Evolutionary conservation across 2,888 invertebrate species (phyloP).

Genomic region (Scaptomyza polygonia): DNA sequence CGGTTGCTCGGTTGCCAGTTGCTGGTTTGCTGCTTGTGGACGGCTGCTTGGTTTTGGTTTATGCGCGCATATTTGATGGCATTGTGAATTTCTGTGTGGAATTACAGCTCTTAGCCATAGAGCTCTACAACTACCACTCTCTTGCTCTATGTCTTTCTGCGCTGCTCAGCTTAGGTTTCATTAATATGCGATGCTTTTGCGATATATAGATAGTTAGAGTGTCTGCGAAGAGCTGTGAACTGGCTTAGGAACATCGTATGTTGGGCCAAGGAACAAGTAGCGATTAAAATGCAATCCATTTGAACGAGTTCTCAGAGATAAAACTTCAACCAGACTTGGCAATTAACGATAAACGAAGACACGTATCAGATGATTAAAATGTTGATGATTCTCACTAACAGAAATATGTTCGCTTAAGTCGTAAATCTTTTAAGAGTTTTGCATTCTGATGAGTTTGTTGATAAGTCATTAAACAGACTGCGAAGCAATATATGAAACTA

Average conservation of each 20-base stretch:
- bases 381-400: neutral
- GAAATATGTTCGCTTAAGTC: neutral
- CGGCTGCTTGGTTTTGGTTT: constrained; percentile 44
- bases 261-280: constrained; percentile 18
- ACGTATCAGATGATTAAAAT: constrained; percentile 6
- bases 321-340: constrained; percentile 13
- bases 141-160: neutral
- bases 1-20: constrained; percentile 8
- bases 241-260: constrained; percentile 2
- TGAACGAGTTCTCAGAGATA: constrained; percentile 9
- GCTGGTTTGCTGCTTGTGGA: constrained; percentile 25
- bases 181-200: constrained; percentile 37
- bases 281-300: constrained; percentile 32
- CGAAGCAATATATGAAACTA: neutral
- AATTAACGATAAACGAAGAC: constrained; percentile 27
- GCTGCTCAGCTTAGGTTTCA: constrained; percentile 28
- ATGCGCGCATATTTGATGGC: constrained; percentile 55
- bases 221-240: neutral
- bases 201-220: neutral
- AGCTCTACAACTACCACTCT: neutral
- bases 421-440: neutral
- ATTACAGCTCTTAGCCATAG: constrained; percentile 42
- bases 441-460: too few relatives aligned
- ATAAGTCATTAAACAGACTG: neutral
- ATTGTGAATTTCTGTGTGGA: constrained; percentile 50